These are phyloP conservation scores for Drosophila barbarae DNA, from an alignment of 2,888 invertebrate genomes.

Conservation along the genomic window DNA sequence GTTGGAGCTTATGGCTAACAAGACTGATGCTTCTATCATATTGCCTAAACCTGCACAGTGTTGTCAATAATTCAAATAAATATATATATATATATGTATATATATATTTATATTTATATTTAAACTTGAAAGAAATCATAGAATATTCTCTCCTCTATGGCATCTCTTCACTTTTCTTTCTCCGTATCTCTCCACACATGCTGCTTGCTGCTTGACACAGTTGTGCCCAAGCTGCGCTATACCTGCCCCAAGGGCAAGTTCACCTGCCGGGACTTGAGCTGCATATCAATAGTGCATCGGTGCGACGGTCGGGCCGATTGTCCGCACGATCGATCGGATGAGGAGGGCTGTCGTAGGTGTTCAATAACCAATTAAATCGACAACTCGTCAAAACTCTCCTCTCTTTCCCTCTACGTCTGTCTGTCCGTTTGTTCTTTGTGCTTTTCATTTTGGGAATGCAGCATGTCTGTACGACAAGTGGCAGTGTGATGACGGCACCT, in stretches of 20 bases:
- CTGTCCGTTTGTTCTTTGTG: not conserved
- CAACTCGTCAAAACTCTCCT: not conserved
- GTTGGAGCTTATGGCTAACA: not conserved
- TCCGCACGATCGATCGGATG: conserved; percentile 83
- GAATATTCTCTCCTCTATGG: not conserved
- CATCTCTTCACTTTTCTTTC: conserved; percentile 12
- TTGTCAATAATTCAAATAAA: too few species aligned
- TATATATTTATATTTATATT: not conserved
- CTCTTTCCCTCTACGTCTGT: not conserved
- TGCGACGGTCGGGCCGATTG: conserved; percentile 90
- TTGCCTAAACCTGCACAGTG: not conserved
- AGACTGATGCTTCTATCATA: not conserved
- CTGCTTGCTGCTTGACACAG: conserved; percentile 41
- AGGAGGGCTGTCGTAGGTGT: conserved; percentile 83
- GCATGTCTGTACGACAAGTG: conserved; percentile 86
- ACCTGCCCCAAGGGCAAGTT: conserved; percentile 82
- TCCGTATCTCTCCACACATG: conserved; percentile 10
- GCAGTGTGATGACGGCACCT: conserved; percentile 87
- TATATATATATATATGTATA: too few species aligned
- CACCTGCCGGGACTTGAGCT: conserved; percentile 87
- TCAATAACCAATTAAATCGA: not conserved
- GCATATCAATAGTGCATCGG: conserved; percentile 84
- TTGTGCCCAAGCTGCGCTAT: conserved; percentile 76
- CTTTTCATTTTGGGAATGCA: conserved; percentile 67
- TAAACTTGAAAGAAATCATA: not conserved